Percentiles rank a stretch among this genome's conserved stretches.
Conservation (phyloP, 2,888 invertebrate genomes). For the Adineta ricciae region DNA sequence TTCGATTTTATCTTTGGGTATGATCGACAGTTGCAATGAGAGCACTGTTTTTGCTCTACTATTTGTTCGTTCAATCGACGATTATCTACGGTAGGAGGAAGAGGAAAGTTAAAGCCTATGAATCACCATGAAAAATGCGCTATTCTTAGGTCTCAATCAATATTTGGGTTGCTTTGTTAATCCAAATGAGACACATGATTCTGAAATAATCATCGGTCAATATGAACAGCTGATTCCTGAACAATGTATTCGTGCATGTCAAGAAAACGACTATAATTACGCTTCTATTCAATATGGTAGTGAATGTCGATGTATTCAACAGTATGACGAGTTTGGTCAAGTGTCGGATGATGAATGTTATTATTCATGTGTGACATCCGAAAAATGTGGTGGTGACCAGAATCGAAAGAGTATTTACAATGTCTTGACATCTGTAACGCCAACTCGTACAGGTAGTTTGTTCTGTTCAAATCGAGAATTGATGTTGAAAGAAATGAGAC, state of each 20-base stretch:
- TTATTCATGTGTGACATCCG: neutral
- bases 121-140: neutral
- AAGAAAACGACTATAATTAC: neutral
- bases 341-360: neutral
- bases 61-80: neutral
- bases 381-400: neutral
- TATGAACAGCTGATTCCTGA: neutral
- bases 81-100: neutral
- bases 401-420: neutral
- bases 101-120: neutral
- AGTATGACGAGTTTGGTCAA: neutral
- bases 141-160: neutral
- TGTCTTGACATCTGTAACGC: neutral
- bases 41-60: constrained; percentile 17
- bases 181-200: neutral
- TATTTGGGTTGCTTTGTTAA: constrained; percentile 1
- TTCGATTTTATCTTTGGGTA: neutral
- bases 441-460: neutral
- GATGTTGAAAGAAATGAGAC: neutral
- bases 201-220: neutral
- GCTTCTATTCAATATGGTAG: neutral
- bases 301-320: neutral
- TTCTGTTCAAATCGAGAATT: neutral
- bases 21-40: constrained; percentile 2
- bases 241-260: neutral